phyloP scores from a whole-genome alignment of 2,888 invertebrate species.

The Cephus spinipes region DNA sequence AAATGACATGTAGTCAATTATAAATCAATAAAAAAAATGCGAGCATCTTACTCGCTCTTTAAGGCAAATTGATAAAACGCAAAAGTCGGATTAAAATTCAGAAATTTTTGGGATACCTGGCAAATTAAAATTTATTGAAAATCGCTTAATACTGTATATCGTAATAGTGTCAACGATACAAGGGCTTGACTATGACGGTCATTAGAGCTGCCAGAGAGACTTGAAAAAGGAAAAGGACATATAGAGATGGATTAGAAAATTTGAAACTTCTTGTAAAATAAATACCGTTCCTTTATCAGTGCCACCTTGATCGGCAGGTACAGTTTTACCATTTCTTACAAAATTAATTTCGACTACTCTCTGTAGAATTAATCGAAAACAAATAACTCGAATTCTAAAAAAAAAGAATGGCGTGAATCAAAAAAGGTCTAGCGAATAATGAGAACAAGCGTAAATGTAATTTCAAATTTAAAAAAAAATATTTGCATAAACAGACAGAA shows the following conservation, averaged over 20 bases:
- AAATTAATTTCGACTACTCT: background rate
- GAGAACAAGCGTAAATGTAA: background rate
- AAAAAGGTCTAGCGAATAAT: background rate
- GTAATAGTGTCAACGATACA: slow-evolving; percentile 6
- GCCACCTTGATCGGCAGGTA: background rate
- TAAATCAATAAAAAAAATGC: background rate
- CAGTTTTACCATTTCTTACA: background rate
- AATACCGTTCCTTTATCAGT: background rate
- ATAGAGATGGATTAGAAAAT: background rate
- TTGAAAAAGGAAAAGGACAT: background rate
- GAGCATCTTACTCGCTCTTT: background rate
- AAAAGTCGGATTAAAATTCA: background rate
- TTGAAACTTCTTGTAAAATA: background rate
- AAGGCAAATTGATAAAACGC: background rate
- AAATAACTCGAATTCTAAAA: background rate
- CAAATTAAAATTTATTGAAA: background rate
- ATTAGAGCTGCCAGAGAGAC: background rate
- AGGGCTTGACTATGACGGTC: background rate
- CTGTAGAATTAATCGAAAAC: background rate
- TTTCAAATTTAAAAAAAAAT: background rate
- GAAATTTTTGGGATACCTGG: background rate
- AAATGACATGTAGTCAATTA: background rate
- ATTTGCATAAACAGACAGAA: background rate
- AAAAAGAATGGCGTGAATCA: background rate
- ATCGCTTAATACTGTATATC: slow-evolving; percentile 15